Base-by-base conservation (phyloP, 2,888 invertebrate species). In the Eutolmus rufibarbis region DNA sequence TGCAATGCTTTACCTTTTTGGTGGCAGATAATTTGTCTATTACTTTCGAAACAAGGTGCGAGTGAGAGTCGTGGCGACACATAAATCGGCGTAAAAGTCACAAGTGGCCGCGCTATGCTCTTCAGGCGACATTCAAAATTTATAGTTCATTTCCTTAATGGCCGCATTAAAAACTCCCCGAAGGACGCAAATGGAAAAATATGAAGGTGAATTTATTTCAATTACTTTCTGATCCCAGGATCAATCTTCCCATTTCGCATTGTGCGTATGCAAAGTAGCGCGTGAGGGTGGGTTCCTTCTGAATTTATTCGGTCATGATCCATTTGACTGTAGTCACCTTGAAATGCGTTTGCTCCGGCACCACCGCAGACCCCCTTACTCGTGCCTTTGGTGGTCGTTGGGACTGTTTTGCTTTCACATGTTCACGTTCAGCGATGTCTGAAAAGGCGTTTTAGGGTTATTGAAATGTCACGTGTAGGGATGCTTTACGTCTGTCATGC, bases 61-160 rank as follows among this genome's bases (percentile, higher is more conserved):
- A 56, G 16, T 28, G 66, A 57, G 23, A 57, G 28, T 12, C n/a
- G 66, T 28, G 16, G 66, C 37, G 66, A 84, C 66, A 74, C 28
- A 85, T 74, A 85, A 85, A 85, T 85, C 74, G 74, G 74, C 28
- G 46, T 85, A 85, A 74, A 85, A 40, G 34, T 85, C 43, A 85
- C 74, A 74, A 85, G 85, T 43, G 19, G 74, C 74, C 74, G 16
- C 74, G 16, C 46, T 37, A 31, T 43, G 86, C 74, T 81, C 81
- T 37, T 34, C 31, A 76, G 85, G 74, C 78, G 84, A 46, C 88
- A 43, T 23, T n/a, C 85, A 46, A 82, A 88, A 87, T 88, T 88
- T 88, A 88, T 88, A 86, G 88, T 86, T 88, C 88, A 88, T 88
- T 88, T 88, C 74, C 86, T 87, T 88, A 88, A 88, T 88, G 88